A percentile compares a stretch with the other conserved stretches of the same genome.
These are phyloP conservation scores for Dermochelys coriacea DNA, from an alignment of 2,797 vertebrate genomes.

Conservation along the genomic window DNA sequence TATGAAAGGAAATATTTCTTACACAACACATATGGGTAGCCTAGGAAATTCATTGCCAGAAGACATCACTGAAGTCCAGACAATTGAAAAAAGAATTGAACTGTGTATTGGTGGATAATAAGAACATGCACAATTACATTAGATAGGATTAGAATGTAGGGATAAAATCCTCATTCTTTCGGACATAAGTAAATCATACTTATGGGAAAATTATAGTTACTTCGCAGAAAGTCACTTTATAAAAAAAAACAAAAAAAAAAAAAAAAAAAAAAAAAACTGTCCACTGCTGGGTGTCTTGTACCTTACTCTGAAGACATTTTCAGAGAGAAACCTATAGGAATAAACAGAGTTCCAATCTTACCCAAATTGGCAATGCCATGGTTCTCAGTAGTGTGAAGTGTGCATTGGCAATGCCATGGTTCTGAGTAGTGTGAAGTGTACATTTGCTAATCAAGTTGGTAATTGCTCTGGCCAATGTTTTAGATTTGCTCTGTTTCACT, in stretches of 20 bases:
- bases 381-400: background rate
- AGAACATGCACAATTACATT: background rate
- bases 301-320: background rate
- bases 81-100: background rate
- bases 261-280: no score
- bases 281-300: background rate
- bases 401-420: background rate
- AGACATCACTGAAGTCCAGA: background rate
- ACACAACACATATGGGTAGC: rapidly evolving
- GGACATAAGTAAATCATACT: background rate
- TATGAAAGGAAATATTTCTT: background rate
- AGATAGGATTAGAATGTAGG: background rate
- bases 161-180: background rate
- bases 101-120: background rate
- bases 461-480: background rate
- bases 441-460: background rate
- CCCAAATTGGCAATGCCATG: background rate
- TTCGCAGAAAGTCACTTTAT: background rate
- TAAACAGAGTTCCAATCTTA: background rate
- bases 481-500: background rate
- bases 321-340: background rate
- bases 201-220: background rate
- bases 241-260: no score
- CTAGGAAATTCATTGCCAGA: rapidly evolving
- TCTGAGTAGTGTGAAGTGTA: background rate